phyloP scores from a whole-genome alignment of 2,113 vertebrate species.

The Erpornis zantholeuca region DNA sequence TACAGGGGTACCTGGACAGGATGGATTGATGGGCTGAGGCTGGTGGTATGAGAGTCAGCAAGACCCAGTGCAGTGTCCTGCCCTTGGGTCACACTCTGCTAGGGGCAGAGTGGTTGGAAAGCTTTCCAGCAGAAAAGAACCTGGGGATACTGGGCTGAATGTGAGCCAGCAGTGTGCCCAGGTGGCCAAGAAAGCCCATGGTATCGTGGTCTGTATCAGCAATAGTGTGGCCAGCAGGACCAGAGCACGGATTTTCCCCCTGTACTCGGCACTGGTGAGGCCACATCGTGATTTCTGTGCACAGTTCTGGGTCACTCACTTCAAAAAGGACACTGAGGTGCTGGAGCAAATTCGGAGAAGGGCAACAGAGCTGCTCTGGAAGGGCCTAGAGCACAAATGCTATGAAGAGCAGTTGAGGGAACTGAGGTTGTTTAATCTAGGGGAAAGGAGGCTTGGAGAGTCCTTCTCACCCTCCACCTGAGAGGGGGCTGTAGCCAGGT shows the following conservation, averaged over 20 bases:
- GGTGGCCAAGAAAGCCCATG: background rate
- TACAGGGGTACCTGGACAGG: background rate
- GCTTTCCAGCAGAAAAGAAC: too few relatives aligned
- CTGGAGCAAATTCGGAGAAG: background rate
- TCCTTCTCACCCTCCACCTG: background rate
- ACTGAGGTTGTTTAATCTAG: background rate
- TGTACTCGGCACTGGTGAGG: rapidly evolving
- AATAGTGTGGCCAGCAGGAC: background rate
- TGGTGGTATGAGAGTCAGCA: background rate
- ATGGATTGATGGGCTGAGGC: background rate
- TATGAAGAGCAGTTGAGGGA: background rate
- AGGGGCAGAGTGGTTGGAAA: background rate
- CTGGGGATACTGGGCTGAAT: rapidly evolving
- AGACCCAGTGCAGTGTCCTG: background rate
- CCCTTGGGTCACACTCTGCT: background rate
- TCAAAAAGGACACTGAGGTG: background rate
- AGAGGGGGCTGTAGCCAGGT: background rate
- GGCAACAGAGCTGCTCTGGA: background rate
- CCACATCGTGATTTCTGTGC: rapidly evolving
- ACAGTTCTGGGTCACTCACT: background rate
- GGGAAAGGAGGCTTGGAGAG: background rate
- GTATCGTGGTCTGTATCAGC: background rate
- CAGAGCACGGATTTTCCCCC: too few relatives aligned
- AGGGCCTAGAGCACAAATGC: background rate
- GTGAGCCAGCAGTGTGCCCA: background rate